Percentiles rank a stretch among this genome's conserved stretches.
Evolutionary conservation across 2,888 invertebrate genomes (phyloP).

Genomic region (Dorcus parallelipipedus): DNA sequence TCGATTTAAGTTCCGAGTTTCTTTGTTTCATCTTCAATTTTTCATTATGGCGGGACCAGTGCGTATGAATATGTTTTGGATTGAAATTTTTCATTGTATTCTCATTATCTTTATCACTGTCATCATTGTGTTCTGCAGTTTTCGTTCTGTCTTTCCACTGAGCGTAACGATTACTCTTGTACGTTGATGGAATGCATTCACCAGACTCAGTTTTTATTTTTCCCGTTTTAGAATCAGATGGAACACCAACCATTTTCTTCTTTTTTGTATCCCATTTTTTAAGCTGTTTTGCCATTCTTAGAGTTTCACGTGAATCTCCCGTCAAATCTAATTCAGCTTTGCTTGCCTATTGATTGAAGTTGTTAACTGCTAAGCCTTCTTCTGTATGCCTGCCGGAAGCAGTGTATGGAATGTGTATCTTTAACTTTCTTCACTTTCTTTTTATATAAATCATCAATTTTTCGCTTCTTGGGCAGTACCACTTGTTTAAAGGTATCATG

Average conservation of each 20-base stretch:
- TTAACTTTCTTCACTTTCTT: conserved; percentile 55
- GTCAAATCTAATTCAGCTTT: conserved; percentile 79
- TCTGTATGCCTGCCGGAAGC: conserved; percentile 84
- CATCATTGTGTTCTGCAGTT: conserved; percentile 47
- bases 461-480: conserved; percentile 54
- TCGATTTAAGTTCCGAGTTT: conserved; percentile 62
- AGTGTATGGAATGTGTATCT: conserved; percentile 78
- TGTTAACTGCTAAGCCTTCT: conserved; percentile 71
- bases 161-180: conserved; percentile 85
- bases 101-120: conserved; percentile 48
- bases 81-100: conserved; percentile 15
- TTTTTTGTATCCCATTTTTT: conserved; percentile 92
- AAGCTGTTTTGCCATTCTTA: conserved; percentile 58
- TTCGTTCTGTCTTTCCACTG: conserved; percentile 81
- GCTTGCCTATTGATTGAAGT: conserved; percentile 76
- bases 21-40: conserved; percentile 62
- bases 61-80: conserved; percentile 58
- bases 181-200: conserved; percentile 88
- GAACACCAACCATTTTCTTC: conserved; percentile 86
- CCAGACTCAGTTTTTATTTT: conserved; percentile 96
- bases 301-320: conserved; percentile 71
- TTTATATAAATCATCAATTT: conserved; percentile 56
- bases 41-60: conserved; percentile 77
- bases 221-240: conserved; percentile 55
- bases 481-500: conserved; percentile 57